Evolutionary conservation across 2,113 vertebrate species (phyloP), one percentile per base, ranked within the genome.

Genomic region (Meleagris gallopavo): DNA sequence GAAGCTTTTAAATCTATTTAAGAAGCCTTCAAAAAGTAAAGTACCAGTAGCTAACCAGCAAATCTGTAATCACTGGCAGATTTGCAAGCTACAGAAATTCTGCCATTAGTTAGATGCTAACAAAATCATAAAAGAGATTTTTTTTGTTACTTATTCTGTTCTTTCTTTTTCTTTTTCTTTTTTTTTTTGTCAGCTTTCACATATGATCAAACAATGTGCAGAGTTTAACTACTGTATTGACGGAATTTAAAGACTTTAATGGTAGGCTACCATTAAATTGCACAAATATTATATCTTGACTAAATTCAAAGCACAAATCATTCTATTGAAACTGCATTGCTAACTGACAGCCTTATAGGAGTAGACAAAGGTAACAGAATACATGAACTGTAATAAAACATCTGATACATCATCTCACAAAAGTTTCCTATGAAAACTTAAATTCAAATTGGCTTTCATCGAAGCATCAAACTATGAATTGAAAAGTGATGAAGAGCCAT

Each of bases 401-500:
- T 89, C 85, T 95, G 89, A 97, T 94, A 88, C 29, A 92, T 61
- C 83, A 91, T 76, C 89, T 97, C 94, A 21, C 95, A 69, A 69
- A 96, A 96, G 79, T 96, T 93, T 95, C 94, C 95, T 92, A 82
- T 93, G 94, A 95, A 82, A 93, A 93, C 73, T 90, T 88, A 97
- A 95, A 94, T 92, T 97, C 88, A 82, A 93, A 96, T 95, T 95
- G 93, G 72, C 88, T 96, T 95, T 74, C 92, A 93, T 40, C 74
- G 80, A 94, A 93, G 88, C 93, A 88, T 96, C 93, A 93, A 96
- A 94, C 90, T 95, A 88, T 94, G 94, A 92, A 96, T 65, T 84
- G 95, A 82, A 88, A 92, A 94, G 81, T 61, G 92, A 95, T 93
- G 93, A 97, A 93, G 90, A 96, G 70, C 74, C 64, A 86, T 96